Evolutionary conservation across 2,797 vertebrate genomes (phyloP), one percentile per base, ranked within the genome.

Genomic region (Helicolenus hilgendorfi): DNA sequence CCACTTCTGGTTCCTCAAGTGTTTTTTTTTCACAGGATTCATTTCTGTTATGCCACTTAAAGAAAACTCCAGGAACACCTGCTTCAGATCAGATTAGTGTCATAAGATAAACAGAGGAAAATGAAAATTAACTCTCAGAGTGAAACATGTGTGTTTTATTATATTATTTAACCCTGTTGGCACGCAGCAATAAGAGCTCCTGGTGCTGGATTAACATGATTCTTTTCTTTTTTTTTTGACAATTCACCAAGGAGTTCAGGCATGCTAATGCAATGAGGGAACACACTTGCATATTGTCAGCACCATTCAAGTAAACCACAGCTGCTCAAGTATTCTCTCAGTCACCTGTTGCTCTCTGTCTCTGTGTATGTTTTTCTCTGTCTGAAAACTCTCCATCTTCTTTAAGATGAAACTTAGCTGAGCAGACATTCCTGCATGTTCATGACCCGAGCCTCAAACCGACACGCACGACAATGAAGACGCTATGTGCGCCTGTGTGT

Each of bases 361-460:
- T 86, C 35, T 60, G 22, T 31, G 59, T 33, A 33, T 20, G n/a
- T 24, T 11, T 24, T 13, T 31, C 22, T 60, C 31, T 62, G 6
- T 77, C 24, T 79, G 24, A 65, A 76, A 26, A 63, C 72, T 64
- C 24, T 55, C 53, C 15, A 14, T 33, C 36, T 11, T 27, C 45
- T 59, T 67, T 41, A 38, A 93, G 64, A 85, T 70, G 86, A 62
- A 85, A 77, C 70, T 69, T 4, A 26, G 35, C 68, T 49, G 13
- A 87, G 85, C 84, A 88, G 76, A 89, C 90, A 94, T 94, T 94
- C 88, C 92, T 84, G 77, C 62, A 60, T 75, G 77, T 26, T 79
- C 86, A 86, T 88, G 87, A 94, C 31, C 62, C 31, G 58, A 65
- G 64, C 77, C 33, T 59, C 53, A 88, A n/a, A 59, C 35, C 10